Evolutionary conservation across 2,888 invertebrate genomes (phyloP).

Genomic region (Zaprionus bogoriensis): DNA sequence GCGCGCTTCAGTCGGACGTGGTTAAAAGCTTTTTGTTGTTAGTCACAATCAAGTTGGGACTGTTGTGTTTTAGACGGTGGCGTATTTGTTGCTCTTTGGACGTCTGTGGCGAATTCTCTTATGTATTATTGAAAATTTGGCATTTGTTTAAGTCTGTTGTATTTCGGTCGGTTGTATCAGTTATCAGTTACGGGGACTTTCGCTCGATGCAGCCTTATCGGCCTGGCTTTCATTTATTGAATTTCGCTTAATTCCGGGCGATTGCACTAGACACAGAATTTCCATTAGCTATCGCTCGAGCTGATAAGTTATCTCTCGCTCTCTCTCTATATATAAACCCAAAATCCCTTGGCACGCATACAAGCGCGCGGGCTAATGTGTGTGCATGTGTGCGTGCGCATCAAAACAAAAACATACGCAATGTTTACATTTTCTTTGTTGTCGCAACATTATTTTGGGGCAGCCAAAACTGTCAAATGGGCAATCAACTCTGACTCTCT

Average conservation of each 20-base stretch:
- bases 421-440: slow-evolving; percentile 74
- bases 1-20: too few relatives aligned
- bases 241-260: slow-evolving; percentile 58
- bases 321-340: slow-evolving; percentile 44
- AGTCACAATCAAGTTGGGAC: slow-evolving; percentile 11
- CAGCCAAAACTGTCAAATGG: slow-evolving; percentile 59
- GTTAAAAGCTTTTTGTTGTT: slow-evolving; percentile 42
- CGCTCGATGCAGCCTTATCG: slow-evolving; percentile 18
- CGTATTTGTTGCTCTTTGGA: slow-evolving; percentile 42
- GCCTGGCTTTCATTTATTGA: slow-evolving; percentile 37
- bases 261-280: slow-evolving; percentile 38
- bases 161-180: not conserved
- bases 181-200: not conserved
- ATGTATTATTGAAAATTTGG: slow-evolving; percentile 45
- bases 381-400: slow-evolving; percentile 44
- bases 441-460: slow-evolving; percentile 56
- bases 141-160: slow-evolving; percentile 46
- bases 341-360: slow-evolving; percentile 31
- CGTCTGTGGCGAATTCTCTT: slow-evolving; percentile 35
- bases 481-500: slow-evolving; percentile 50
- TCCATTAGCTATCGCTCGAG: slow-evolving; percentile 39
- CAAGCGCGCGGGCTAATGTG: not conserved
- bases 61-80: slow-evolving; percentile 45
- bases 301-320: slow-evolving; percentile 62
- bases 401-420: slow-evolving; percentile 70